Evolutionary conservation across 1,140 invertebrate genomes (phyloP), one percentile per base, ranked within the genome.

Genomic region (Trichogramma pretiosum): DNA sequence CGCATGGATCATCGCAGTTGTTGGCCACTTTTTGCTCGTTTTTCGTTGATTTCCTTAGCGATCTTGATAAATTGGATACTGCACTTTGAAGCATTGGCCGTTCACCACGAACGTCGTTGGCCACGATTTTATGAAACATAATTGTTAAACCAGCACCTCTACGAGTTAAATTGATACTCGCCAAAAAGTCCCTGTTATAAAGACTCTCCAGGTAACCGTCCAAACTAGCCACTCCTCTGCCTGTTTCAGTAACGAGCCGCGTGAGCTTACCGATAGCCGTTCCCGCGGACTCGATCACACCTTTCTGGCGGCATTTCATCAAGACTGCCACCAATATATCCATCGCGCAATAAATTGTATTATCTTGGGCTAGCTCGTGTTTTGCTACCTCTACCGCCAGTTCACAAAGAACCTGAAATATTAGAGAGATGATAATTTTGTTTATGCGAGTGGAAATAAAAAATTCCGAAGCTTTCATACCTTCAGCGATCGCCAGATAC

Each of bases 401-500:
- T 48, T 77, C 72, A 58, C 76, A 79, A 18, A 68, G 72, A 14
- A 71, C 65, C 79, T 80, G 43, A 13, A 64, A 64, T 39, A 52
- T 38, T n/a, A n/a, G n/a, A n/a, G n/a, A n/a, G n/a, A n/a, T n/a
- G n/a, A n/a, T n/a, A n/a, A n/a, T 9, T 34, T 9, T 11, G 13
- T 9, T 34, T 34, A 9, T 34, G 8, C 22, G 24, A 30, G 22
- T 7, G 21, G 30, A 19, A 28, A 28, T 18, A 3, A n/a, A 35
- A 24, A 21, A n/a, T n/a, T n/a, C n/a, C n/a, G n/a, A n/a, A n/a
- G n/a, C n/a, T n/a, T 28, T 28, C 10, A 5, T 68, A 85, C 83
- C 77, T 87, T 88, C 14, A 88, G 71, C 54, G 83, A 87, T 52
- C 85, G 72, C 86, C 85, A 89, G 55, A 87, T 79, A 64, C 80